Conservation (phyloP, 2,797 vertebrate species). For the Artibeus jamaicensis region DNA sequence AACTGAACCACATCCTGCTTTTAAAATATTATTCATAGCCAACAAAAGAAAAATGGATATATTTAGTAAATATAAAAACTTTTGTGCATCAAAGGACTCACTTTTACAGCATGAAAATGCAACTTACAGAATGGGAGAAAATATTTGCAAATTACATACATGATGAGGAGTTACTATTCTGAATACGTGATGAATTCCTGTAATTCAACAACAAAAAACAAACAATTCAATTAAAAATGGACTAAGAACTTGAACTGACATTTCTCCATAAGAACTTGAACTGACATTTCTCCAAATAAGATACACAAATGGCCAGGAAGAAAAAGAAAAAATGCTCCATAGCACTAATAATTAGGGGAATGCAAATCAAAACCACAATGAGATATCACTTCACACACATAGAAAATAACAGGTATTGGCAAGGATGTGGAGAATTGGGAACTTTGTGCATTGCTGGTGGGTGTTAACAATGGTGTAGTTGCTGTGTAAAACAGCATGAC, state of each 20-base stretch:
- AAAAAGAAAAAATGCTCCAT: not conserved
- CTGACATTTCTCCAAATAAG: not conserved
- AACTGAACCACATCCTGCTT: not conserved
- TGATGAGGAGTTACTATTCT: not conserved
- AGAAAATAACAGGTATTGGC: not conserved
- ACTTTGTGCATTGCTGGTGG: not conserved
- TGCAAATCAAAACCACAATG: rapidly evolving
- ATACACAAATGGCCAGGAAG: not conserved
- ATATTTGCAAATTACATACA: not conserved
- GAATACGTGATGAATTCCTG: not conserved
- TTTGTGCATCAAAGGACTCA: not conserved
- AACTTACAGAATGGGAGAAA: not conserved
- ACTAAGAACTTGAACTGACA: not conserved
- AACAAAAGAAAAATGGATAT: not conserved
- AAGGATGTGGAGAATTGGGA: not conserved
- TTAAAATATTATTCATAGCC: not conserved
- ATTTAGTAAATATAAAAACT: not conserved
- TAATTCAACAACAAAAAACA: not conserved
- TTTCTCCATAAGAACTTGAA: not conserved
- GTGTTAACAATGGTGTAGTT: not conserved
- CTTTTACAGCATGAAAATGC: not conserved
- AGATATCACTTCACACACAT: not conserved
- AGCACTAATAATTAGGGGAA: not conserved
- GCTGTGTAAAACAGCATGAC: too few relatives aligned
- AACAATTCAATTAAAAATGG: not conserved